These are phyloP conservation scores for Diplodus sargus DNA, from an alignment of 2,797 vertebrate genomes.

Conservation along the genomic window DNA sequence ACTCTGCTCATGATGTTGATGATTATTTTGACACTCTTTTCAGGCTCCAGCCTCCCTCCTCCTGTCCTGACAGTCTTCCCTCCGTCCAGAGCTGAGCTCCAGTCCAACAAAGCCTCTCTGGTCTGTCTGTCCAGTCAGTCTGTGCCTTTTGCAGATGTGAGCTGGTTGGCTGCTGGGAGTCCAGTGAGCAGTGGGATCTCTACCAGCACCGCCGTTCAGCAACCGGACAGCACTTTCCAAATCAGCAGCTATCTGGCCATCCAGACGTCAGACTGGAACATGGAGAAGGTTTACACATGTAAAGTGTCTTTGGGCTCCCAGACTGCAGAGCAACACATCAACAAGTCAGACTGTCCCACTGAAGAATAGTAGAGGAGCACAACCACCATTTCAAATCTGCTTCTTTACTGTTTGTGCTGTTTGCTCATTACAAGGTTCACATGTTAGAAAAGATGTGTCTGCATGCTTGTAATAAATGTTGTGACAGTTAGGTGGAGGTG, in stretches of 20 bases:
- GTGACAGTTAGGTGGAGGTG: too few relatives aligned
- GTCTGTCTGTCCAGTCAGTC: slow-evolving; percentile 69
- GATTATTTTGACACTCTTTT: background rate
- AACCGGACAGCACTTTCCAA: slow-evolving; percentile 68
- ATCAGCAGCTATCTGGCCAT: slow-evolving; percentile 75
- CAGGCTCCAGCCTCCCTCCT: slow-evolving; percentile 50
- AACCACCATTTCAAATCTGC: too few relatives aligned
- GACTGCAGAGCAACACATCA: background rate
- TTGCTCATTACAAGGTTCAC: too few relatives aligned
- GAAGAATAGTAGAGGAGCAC: too few relatives aligned
- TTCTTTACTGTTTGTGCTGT: too few relatives aligned
- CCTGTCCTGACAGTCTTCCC: slow-evolving; percentile 73
- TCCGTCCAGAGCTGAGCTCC: slow-evolving; percentile 70
- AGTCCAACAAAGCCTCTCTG: slow-evolving; percentile 60
- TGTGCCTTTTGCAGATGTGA: slow-evolving; percentile 63
- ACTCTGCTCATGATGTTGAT: too few relatives aligned
- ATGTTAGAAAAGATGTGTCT: too few relatives aligned
- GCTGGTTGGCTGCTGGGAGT: slow-evolving; percentile 67
- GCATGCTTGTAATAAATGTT: too few relatives aligned
- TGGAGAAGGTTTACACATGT: slow-evolving; percentile 50
- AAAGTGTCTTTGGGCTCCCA: slow-evolving; percentile 37
- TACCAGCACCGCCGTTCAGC: slow-evolving; percentile 63
- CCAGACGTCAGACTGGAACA: slow-evolving; percentile 53
- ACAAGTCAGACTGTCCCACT: too few relatives aligned
- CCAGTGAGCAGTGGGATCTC: slow-evolving; percentile 34